A percentile compares a stretch with the other conserved stretches of the same genome.
phyloP scores from a whole-genome alignment of 1,140 invertebrate species.

The Halesus radiatus region DNA sequence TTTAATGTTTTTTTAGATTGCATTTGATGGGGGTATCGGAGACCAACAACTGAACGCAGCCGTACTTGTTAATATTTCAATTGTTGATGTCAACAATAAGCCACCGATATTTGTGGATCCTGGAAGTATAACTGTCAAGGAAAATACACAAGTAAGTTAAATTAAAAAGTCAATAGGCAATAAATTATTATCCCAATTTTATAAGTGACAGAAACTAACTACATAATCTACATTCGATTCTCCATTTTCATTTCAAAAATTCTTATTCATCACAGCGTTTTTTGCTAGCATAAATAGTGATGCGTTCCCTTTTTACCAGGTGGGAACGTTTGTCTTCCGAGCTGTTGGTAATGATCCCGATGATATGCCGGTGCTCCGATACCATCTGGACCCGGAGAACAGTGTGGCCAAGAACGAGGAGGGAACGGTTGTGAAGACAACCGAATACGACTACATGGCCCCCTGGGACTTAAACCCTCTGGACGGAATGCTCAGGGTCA shows the following conservation, averaged over 20 bases:
- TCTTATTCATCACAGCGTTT: too few species aligned
- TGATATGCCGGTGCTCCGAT: slow-evolving; percentile 81
- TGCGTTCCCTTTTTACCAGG: slow-evolving; percentile 63
- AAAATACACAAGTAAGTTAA: slow-evolving; percentile 80
- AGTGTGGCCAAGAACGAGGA: slow-evolving; percentile 88
- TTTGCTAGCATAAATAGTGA: too few species aligned
- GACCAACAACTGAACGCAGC: slow-evolving; percentile 79
- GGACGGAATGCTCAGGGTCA: slow-evolving; percentile 79
- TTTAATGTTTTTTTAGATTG: slow-evolving; percentile 65
- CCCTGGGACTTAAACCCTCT: slow-evolving; percentile 82
- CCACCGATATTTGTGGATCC: slow-evolving; percentile 81
- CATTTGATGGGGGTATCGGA: slow-evolving; percentile 90
- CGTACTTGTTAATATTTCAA: slow-evolving; percentile 85
- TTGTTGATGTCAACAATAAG: slow-evolving; percentile 94
- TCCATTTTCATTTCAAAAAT: too few species aligned
- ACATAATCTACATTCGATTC: too few species aligned
- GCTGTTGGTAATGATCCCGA: slow-evolving; percentile 85
- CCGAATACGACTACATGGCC: slow-evolving; percentile 81
- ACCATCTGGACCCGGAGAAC: slow-evolving; percentile 77
- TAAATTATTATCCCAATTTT: too few species aligned
- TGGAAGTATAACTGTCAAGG: slow-evolving; percentile 76
- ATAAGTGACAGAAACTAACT: too few species aligned
- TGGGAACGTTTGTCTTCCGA: slow-evolving; percentile 78
- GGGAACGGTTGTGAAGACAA: slow-evolving; percentile 76
- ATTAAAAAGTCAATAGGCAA: too few species aligned